Conservation (phyloP, 2,113 vertebrate genomes). For the Illadopsis cleaveri region DNA sequence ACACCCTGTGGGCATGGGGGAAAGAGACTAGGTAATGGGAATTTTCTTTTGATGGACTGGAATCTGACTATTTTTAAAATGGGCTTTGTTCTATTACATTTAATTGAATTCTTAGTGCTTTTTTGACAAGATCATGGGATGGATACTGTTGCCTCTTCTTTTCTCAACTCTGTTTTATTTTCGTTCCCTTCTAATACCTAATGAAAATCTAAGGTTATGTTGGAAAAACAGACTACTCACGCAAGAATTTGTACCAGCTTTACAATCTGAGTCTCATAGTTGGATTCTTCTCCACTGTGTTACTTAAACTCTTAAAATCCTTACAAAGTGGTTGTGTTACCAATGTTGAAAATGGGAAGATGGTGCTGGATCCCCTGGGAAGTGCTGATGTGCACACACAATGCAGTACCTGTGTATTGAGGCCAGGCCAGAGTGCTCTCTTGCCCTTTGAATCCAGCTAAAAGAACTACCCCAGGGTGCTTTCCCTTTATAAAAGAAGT, state of each 20-base stretch:
- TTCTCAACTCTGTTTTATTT: background rate
- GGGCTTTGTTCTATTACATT: conserved; percentile 33
- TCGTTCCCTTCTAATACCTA: background rate
- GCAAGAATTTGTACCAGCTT: background rate
- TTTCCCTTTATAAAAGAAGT: background rate
- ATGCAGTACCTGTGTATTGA: background rate
- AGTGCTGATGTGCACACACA: background rate
- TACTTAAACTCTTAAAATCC: background rate
- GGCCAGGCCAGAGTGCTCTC: background rate
- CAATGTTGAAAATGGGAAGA: background rate
- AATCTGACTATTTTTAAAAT: background rate
- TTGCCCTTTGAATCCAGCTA: background rate
- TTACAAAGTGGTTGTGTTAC: background rate
- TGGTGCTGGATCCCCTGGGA: background rate
- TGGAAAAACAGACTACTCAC: conserved; percentile 8
- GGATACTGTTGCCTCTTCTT: background rate
- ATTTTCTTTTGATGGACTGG: background rate
- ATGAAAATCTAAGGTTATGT: background rate
- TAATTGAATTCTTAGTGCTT: conserved; percentile 24
- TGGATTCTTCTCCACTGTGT: background rate
- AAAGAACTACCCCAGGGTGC: background rate
- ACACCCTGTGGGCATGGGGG: background rate
- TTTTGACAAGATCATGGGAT: background rate
- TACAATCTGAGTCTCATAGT: background rate
- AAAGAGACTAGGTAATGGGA: background rate